Evolutionary conservation across 2,797 vertebrate genomes (phyloP).

Genomic region (Lindbergichthys nudifrons): DNA sequence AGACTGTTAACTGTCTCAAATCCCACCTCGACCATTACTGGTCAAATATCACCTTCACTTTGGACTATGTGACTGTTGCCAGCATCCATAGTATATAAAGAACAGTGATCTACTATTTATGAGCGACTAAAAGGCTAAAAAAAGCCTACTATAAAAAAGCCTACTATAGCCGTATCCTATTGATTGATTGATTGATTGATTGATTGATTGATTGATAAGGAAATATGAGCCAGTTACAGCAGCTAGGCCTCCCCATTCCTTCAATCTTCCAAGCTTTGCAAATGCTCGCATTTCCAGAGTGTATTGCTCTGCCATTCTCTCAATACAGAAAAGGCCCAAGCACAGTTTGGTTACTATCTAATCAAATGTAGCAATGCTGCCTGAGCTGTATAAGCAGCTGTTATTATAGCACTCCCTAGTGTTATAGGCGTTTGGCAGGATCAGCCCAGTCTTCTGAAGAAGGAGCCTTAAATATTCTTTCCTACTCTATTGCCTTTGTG

Average conservation of each 20-base stretch:
- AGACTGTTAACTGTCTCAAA: no score
- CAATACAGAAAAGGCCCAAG: conserved; percentile 21
- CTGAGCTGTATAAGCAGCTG: conserved; percentile 29
- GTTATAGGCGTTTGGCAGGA: conserved; percentile 32
- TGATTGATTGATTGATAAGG: no score
- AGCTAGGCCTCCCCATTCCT: conserved; percentile 14
- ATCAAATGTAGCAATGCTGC: conserved; percentile 16
- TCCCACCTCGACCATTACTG: no score
- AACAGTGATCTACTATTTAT: no score
- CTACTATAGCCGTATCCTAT: no score
- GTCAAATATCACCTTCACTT: no score
- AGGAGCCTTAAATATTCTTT: conserved; percentile 41
- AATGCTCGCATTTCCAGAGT: conserved; percentile 34
- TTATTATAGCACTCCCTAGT: conserved; percentile 18
- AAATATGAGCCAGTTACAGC: conserved; percentile 24
- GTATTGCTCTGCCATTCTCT: conserved; percentile 20
- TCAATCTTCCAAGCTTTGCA: conserved; percentile 28
- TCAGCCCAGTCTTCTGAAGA: conserved; percentile 16
- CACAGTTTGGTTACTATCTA: conserved; percentile 31
- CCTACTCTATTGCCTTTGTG: conserved; percentile 32
- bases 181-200: no score
- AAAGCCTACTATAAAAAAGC: no score
- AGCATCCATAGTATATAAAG: no score
- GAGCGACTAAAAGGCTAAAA: no score
- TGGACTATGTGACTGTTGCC: no score